Conservation (phyloP, 2,113 vertebrate genomes). For the Loxodonta africana region DNA sequence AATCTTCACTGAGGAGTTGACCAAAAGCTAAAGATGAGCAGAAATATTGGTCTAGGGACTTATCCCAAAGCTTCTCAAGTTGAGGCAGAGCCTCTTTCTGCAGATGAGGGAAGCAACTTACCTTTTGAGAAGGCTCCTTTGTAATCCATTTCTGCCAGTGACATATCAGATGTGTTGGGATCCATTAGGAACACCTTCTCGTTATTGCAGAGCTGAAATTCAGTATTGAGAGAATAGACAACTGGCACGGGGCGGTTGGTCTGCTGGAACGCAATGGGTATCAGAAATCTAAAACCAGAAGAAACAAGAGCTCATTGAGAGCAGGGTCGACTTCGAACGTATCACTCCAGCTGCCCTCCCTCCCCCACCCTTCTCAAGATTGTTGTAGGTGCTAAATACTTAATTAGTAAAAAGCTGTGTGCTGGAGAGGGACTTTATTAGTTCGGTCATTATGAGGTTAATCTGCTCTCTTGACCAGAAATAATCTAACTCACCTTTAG, state of each 20-base stretch:
- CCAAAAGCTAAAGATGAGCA: background rate
- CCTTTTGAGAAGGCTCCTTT: conserved; percentile 99
- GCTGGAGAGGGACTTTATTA: background rate
- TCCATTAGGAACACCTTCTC: conserved; percentile 99
- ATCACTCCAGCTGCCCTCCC: background rate
- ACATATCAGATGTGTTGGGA: conserved; percentile 92
- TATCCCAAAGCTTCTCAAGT: background rate
- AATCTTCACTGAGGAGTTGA: background rate
- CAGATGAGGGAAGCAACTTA: conserved; percentile 74
- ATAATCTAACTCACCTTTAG: background rate
- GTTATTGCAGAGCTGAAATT: conserved; percentile 99
- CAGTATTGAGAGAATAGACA: conserved; percentile 97
- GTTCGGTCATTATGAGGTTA: background rate
- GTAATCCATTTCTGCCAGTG: conserved; percentile 99
- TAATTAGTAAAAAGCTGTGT: background rate
- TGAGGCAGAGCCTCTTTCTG: background rate
- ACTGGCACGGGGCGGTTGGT: conserved; percentile 98
- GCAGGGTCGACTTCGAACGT: too few species aligned
- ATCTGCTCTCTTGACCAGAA: background rate
- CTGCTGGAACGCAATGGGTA: conserved; percentile 99
- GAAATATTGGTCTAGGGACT: background rate
- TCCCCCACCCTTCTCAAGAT: background rate
- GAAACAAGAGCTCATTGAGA: background rate
- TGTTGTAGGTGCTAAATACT: background rate
- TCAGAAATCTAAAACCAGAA: conserved; percentile 91